Percentiles rank a stretch among this genome's conserved stretches.
These are phyloP conservation scores for Amiota minor DNA, from an alignment of 2,888 invertebrate species.

Conservation along the genomic window DNA sequence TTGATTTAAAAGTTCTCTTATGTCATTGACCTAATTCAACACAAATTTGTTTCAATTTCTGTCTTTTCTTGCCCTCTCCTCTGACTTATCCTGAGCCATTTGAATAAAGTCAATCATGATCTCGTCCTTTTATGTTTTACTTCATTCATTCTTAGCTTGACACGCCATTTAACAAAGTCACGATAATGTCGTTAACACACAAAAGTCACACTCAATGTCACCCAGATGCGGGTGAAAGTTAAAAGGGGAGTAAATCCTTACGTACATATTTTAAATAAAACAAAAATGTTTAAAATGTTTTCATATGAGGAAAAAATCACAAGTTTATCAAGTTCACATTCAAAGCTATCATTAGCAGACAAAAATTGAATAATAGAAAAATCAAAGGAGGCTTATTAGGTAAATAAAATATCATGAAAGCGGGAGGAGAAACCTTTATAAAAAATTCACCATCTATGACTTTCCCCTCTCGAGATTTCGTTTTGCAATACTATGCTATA, in stretches of 20 bases:
- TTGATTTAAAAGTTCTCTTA: no score
- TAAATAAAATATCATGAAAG: not conserved
- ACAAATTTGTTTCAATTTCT: no score
- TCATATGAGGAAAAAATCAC: no score
- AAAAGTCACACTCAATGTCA: not conserved
- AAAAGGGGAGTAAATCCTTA: no score
- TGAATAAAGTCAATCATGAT: not conserved
- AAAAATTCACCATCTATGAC: no score
- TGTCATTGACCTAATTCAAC: no score
- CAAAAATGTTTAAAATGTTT: no score
- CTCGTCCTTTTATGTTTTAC: constrained; percentile 13
- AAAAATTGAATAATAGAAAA: not conserved
- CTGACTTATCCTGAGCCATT: not conserved
- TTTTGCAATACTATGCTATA: not conserved
- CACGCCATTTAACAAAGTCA: not conserved
- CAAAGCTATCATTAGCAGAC: not conserved
- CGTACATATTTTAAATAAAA: no score
- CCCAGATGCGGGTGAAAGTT: constrained; percentile 9
- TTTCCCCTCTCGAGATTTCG: not conserved
- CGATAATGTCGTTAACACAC: constrained; percentile 33
- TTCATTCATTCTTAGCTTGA: not conserved
- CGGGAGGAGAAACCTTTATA: not conserved
- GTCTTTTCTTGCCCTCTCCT: no score
- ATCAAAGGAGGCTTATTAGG: not conserved
- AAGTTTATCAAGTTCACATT: no score